phyloP scores from a whole-genome alignment of 2,888 invertebrate genomes.

The Tetranychus piercei region DNA sequence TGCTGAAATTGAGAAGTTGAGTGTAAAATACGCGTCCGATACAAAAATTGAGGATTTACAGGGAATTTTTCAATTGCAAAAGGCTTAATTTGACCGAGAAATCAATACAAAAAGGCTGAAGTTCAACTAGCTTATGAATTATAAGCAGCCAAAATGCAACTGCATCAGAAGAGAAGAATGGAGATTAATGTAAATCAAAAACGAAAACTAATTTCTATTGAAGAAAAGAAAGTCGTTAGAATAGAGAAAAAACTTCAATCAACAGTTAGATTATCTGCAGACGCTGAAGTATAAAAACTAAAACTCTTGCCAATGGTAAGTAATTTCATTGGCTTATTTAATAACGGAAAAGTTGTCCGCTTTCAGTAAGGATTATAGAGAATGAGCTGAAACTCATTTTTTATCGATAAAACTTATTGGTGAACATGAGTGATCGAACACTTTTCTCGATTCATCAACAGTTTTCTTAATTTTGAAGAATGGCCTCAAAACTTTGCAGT shows the following conservation, averaged over 20 bases:
- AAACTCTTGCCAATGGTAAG: constrained; percentile 71
- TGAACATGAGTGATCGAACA: too few relatives aligned
- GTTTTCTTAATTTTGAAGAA: too few relatives aligned
- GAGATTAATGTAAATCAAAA: constrained; percentile 89
- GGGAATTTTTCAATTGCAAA: constrained; percentile 75
- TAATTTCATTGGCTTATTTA: constrained; percentile 48
- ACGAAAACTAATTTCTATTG: constrained; percentile 85
- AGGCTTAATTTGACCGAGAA: constrained; percentile 91
- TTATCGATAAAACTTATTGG: too few relatives aligned
- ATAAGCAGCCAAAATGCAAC: constrained; percentile 85
- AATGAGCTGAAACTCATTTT: too few relatives aligned
- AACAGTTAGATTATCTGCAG: constrained; percentile 75
- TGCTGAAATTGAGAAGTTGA: constrained; percentile 88
- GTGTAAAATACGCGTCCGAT: constrained; percentile 79
- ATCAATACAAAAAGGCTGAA: constrained; percentile 62
- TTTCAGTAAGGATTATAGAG: too few relatives aligned
- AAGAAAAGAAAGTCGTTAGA: constrained; percentile 76
- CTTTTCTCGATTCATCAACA: constrained; percentile 40
- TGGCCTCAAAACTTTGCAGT: too few relatives aligned
- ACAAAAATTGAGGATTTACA: constrained; percentile 89
- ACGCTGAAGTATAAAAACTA: constrained; percentile 79
- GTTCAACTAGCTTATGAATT: constrained; percentile 86
- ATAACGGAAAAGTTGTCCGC: too few relatives aligned
- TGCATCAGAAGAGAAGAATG: constrained; percentile 86
- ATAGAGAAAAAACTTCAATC: constrained; percentile 77